phyloP scores from a whole-genome alignment of 2,113 vertebrate species.

The Nothoprocta pentlandii region DNA sequence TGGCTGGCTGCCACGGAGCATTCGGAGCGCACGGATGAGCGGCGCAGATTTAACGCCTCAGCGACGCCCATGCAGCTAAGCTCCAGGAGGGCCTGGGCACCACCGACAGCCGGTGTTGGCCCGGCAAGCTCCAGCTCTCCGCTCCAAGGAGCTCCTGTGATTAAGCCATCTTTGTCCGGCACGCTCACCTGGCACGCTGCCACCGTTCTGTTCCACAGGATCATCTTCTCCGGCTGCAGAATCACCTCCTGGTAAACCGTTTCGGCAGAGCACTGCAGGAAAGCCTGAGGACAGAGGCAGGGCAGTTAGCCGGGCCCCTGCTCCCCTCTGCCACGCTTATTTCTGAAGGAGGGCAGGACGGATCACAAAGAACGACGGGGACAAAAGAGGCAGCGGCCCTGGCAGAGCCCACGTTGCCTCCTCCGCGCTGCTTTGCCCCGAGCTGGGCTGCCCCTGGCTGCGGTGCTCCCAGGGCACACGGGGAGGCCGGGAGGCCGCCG shows the following conservation, averaged over 20 bases:
- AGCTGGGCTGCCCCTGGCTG: neutral
- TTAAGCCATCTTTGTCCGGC: conserved; percentile 71
- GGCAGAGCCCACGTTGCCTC: neutral
- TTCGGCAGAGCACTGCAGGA: conserved; percentile 93
- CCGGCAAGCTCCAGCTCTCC: conserved; percentile 40
- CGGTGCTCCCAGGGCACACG: rapidly evolving
- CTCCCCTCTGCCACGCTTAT: neutral
- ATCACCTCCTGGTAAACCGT: conserved; percentile 96
- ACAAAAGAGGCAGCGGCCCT: rapidly evolving
- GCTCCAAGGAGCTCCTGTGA: conserved; percentile 71
- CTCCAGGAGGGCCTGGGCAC: conserved; percentile 3
- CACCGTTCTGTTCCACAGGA: conserved; percentile 94
- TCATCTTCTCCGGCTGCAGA: conserved; percentile 95
- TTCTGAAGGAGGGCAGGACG: neutral
- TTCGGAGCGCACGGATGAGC: conserved; percentile 24
- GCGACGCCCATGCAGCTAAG: conserved; percentile 26
- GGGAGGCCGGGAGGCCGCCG: neutral
- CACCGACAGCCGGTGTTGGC: conserved; percentile 9
- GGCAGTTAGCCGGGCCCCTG: neutral
- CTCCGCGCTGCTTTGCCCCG: neutral
- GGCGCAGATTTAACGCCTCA: conserved; percentile 55
- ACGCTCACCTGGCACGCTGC: conserved; percentile 90
- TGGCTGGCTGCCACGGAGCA: neutral
- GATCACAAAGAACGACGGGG: neutral
- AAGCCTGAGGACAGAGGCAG: conserved; percentile 77